Evolutionary conservation across 2,797 vertebrate genomes (phyloP).

Genomic region (Odontamblyopus lacepedii): DNA sequence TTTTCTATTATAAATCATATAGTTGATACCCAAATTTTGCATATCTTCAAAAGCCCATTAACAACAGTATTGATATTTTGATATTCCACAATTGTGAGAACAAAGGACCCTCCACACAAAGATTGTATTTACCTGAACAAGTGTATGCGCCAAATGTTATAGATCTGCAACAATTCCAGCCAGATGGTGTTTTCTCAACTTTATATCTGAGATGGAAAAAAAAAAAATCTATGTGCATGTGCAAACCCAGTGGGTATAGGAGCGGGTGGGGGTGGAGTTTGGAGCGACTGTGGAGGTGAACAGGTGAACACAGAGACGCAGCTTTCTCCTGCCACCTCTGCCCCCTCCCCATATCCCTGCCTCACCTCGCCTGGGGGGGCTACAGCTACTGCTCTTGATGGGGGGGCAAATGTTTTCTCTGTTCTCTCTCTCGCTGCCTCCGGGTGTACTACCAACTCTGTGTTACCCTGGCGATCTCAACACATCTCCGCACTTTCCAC

Average conservation of each 20-base stretch:
- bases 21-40: no score
- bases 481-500: constrained; percentile 62
- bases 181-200: constrained; percentile 63
- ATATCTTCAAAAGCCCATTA: neutral
- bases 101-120: constrained; percentile 10
- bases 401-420: constrained; percentile 75
- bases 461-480: constrained; percentile 77
- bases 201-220: constrained; percentile 53
- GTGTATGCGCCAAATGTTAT: constrained; percentile 35
- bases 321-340: constrained; percentile 67
- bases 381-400: constrained; percentile 75
- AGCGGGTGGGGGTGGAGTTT: constrained; percentile 55
- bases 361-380: constrained; percentile 75
- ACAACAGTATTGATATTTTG: neutral
- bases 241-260: constrained; percentile 68
- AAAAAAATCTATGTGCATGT: constrained; percentile 48
- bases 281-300: constrained; percentile 67
- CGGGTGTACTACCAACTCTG: constrained; percentile 73
- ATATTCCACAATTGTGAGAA: constrained; percentile 2
- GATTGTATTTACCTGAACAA: constrained; percentile 41
- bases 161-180: constrained; percentile 52
- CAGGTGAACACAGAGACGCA: constrained; percentile 72
- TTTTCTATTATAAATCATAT: no score
- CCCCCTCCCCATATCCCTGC: constrained; percentile 65
- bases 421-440: constrained; percentile 71